Evolutionary conservation across 2,113 vertebrate species (phyloP).

Genomic region (Hiodon alosoides): DNA sequence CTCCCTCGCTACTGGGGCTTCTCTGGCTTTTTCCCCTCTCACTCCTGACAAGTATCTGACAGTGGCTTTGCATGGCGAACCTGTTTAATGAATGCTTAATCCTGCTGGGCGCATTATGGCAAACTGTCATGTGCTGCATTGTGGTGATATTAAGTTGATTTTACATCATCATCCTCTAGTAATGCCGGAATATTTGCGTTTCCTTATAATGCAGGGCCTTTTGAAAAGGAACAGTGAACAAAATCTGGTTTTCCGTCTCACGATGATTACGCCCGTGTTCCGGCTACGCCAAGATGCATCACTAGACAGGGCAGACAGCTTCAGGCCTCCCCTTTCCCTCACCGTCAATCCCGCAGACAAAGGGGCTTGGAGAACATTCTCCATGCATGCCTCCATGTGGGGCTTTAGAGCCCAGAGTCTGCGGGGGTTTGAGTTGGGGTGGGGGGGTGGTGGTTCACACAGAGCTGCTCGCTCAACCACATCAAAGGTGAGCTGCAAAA

Average conservation of each 20-base stretch:
- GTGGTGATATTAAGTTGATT: slow-evolving; percentile 72
- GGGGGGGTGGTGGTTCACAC: slow-evolving; percentile 44
- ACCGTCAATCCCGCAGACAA: slow-evolving; percentile 63
- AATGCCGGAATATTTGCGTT: slow-evolving; percentile 70
- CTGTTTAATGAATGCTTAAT: slow-evolving; percentile 73
- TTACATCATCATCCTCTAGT: slow-evolving; percentile 74
- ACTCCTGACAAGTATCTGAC: slow-evolving; percentile 69
- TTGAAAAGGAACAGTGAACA: slow-evolving; percentile 61
- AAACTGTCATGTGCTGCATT: slow-evolving; percentile 69
- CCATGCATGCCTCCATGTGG: neutral
- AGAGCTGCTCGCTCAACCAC: slow-evolving; percentile 43
- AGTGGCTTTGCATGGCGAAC: slow-evolving; percentile 74
- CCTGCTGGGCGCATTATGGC: slow-evolving; percentile 64
- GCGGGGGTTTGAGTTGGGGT: slow-evolving; percentile 49
- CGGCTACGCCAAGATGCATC: slow-evolving; percentile 47
- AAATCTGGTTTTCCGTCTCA: slow-evolving; percentile 51
- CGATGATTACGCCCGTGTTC: slow-evolving; percentile 55
- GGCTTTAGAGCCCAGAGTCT: slow-evolving; percentile 28
- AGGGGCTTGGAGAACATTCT: slow-evolving; percentile 55
- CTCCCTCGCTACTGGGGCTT: slow-evolving; percentile 16
- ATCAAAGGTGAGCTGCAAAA: slow-evolving; percentile 42
- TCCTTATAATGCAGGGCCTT: slow-evolving; percentile 59
- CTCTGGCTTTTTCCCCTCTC: slow-evolving; percentile 46
- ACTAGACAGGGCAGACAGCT: slow-evolving; percentile 62
- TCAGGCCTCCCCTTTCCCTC: slow-evolving; percentile 47